A percentile compares a stretch with the other conserved stretches of the same genome.
Evolutionary conservation across 2,888 invertebrate species (phyloP).

Genomic region (Pecten maximus): DNA sequence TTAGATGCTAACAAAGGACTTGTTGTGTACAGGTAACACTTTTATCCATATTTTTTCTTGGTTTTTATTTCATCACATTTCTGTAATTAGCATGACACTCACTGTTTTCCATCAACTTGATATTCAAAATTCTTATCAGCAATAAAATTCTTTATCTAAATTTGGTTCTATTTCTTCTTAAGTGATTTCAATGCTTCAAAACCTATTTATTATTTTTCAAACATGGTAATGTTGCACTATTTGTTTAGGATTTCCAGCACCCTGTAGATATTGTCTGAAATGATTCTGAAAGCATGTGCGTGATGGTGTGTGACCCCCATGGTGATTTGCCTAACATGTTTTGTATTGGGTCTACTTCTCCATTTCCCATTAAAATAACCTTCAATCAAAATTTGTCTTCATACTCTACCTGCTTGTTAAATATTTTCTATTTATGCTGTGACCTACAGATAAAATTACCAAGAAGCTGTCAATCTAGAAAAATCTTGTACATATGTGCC

Average conservation of each 20-base stretch:
- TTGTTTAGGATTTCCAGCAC: not conserved
- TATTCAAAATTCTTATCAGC: not conserved
- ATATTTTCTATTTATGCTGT: not conserved
- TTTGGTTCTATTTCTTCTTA: not conserved
- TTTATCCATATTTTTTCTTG: not conserved
- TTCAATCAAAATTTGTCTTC: not conserved
- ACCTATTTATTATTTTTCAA: not conserved
- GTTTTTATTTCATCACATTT: not conserved
- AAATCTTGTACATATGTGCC: too few relatives aligned
- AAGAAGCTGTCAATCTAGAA: not conserved
- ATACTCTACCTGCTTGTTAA: not conserved
- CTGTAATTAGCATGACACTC: not conserved
- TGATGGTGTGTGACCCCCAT: not conserved
- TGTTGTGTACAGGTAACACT: constrained; percentile 12
- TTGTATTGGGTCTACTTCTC: not conserved
- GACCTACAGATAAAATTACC: not conserved
- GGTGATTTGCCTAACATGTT: constrained; percentile 10
- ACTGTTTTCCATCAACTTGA: not conserved
- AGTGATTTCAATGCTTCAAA: not conserved
- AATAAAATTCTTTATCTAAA: too few relatives aligned
- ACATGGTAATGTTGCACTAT: not conserved
- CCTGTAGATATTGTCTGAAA: not conserved
- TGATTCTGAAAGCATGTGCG: not conserved
- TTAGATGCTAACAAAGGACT: constrained; percentile 23
- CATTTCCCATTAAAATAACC: not conserved